Evolutionary conservation across 2,888 invertebrate genomes (phyloP).

Genomic region (Dicycla oo): DNA sequence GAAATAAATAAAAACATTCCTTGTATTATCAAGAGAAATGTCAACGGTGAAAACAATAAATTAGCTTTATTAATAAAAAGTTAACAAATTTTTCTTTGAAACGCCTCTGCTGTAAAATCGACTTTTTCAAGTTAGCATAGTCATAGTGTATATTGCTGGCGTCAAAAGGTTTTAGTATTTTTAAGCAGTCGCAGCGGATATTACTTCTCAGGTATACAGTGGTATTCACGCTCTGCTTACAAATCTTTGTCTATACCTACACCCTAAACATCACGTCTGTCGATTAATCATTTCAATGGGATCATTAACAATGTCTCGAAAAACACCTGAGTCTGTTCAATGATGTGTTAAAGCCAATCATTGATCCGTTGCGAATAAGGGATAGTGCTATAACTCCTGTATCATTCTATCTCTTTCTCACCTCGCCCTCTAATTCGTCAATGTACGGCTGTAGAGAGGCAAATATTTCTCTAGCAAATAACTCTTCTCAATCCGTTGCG

Average conservation of each 20-base stretch:
- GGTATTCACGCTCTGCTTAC: neutral
- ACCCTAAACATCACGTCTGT: neutral
- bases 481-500: fast-evolving
- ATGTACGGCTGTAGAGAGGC: neutral
- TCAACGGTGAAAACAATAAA: no score
- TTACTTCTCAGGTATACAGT: neutral
- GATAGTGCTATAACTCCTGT: neutral
- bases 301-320: neutral
- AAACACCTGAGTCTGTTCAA: conserved; percentile 29
- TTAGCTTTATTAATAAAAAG: no score
- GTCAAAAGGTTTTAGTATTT: no score
- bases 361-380: neutral
- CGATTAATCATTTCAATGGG: conserved; percentile 19
- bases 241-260: neutral
- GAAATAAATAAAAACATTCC: no score
- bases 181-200: no score
- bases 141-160: no score
- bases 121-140: no score
- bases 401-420: neutral
- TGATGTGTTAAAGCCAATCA: conserved; percentile 10
- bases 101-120: no score
- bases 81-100: no score
- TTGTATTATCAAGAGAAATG: no score
- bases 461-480: neutral
- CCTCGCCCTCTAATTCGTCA: neutral